Base-by-base conservation (phyloP, 2,888 invertebrate species). In the Selenia dentaria region DNA sequence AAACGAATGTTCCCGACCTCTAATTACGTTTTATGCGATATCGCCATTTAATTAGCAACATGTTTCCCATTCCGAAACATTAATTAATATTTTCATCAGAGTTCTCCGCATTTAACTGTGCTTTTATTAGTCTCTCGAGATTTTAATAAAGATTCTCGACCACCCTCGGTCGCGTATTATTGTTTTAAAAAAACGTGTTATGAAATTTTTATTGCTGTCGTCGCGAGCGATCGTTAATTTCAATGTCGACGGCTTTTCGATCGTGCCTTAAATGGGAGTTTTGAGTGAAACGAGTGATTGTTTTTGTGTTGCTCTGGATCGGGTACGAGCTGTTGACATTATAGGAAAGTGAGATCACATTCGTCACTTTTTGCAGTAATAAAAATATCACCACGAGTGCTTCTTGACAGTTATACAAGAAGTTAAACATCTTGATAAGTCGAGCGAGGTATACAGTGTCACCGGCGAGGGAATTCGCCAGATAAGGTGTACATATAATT, bases 11-110 rank as follows among this genome's bases (percentile, higher is more conserved):
- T 79, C 79, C 79, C 79, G 78, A 71, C 83, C 89, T 87, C 87
- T 89, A 89, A 89, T 89, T 89, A 88, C 84, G 83, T 82, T 85
- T 87, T 85, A 88, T 87, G 81, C 85, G 83, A 87, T 88, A 89
- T 89, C 84, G 88, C 83, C 89, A 84, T 89, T 89, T 89, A 87
- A 89, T 89, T 89, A 89, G 89, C 87, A 85, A 88, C 85, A 84
- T 86, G 87, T 87, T 88, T 84, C 79, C 82, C 85, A 88, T 89
- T 87, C 82, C 83, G 79, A 82, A 84, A 87, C 87, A 86, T 87
- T 88, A 88, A 89, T 89, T 89, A 88, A 89, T 89, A 88, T 88
- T 88, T 89, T 87, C 87, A 88, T 86, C 86, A 83, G 86, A 83
- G 80, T 83, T 85, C 83, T 74, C 82, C 80, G 81, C 86, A 83